phyloP scores from a whole-genome alignment of 2,113 vertebrate species.

The Aphyosemion australe region DNA sequence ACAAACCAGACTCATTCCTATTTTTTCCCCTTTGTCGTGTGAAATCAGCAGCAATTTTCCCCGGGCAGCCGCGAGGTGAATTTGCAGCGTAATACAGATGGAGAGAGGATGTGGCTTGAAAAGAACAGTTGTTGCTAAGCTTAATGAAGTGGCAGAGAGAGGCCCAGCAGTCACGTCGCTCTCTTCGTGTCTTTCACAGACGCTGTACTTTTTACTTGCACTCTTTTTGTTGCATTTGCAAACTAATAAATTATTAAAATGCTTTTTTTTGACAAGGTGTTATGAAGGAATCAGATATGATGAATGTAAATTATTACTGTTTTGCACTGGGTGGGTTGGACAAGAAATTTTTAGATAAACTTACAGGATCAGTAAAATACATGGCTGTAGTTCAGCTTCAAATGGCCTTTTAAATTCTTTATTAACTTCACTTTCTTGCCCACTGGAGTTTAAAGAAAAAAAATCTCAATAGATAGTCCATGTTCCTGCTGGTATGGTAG shows the following conservation, averaged over 20 bases:
- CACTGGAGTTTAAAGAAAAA: slow-evolving; percentile 35
- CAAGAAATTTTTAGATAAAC: slow-evolving; percentile 2
- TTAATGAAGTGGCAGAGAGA: slow-evolving; percentile 55
- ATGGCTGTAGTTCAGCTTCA: slow-evolving; percentile 52
- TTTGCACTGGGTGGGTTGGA: slow-evolving; percentile 3
- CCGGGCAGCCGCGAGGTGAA: slow-evolving; percentile 46
- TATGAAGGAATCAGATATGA: background rate
- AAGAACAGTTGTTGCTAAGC: slow-evolving; percentile 47
- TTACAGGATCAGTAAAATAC: slow-evolving; percentile 23
- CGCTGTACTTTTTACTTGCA: background rate
- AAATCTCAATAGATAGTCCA: slow-evolving; percentile 53
- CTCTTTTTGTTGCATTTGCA: background rate
- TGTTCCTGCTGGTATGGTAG: slow-evolving; percentile 58
- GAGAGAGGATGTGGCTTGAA: slow-evolving; percentile 31
- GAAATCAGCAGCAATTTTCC: slow-evolving; percentile 62
- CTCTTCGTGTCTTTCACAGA: slow-evolving; percentile 12
- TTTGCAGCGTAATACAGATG: slow-evolving; percentile 60
- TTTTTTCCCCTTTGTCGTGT: slow-evolving; percentile 21
- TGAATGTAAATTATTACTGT: slow-evolving; percentile 3
- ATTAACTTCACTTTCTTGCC: slow-evolving; percentile 59
- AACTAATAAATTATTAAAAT: background rate
- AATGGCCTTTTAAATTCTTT: slow-evolving; percentile 58
- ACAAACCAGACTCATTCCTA: slow-evolving; percentile 48
- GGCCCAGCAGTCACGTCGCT: slow-evolving; percentile 14
- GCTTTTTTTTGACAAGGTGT: background rate